Evolutionary conservation across 1,140 invertebrate genomes (phyloP).

Genomic region (Lepidurus apus): DNA sequence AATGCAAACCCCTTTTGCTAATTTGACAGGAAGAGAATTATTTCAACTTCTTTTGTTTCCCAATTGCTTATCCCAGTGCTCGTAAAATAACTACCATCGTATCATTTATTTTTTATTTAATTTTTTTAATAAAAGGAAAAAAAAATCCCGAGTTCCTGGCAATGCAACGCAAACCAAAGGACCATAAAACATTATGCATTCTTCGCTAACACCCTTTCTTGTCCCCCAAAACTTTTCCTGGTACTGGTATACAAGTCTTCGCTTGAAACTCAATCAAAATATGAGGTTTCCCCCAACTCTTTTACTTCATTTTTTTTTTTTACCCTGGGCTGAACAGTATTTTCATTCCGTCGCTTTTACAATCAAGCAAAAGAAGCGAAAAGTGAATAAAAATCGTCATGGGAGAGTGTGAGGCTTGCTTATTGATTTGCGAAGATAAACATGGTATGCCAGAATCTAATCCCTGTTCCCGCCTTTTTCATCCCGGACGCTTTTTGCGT

Average conservation of each 20-base stretch:
- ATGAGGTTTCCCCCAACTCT: not conserved
- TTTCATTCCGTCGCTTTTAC: not conserved
- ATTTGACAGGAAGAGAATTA: slow-evolving; percentile 18
- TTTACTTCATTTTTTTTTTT: not conserved
- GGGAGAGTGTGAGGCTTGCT: not conserved
- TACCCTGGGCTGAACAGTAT: not conserved
- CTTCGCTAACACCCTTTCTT: not conserved
- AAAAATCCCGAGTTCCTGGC: not conserved
- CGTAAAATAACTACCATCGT: not conserved
- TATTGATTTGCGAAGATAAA: not conserved
- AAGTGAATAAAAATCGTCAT: not conserved
- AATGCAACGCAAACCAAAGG: not conserved
- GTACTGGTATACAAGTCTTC: not conserved
- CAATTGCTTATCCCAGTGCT: not conserved
- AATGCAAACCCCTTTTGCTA: not conserved
- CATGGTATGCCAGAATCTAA: not conserved
- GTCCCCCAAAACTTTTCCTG: not conserved
- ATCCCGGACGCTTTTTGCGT: not conserved
- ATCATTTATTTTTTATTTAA: not conserved
- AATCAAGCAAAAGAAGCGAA: not conserved
- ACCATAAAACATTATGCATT: not conserved
- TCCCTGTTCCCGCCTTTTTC: not conserved
- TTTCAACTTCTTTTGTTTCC: not conserved
- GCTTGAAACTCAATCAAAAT: not conserved
- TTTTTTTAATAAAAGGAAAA: not conserved